Evolutionary conservation across 2,888 invertebrate species (phyloP), one percentile per base, ranked within the genome.

Genomic region (Charanyca ferruginea): DNA sequence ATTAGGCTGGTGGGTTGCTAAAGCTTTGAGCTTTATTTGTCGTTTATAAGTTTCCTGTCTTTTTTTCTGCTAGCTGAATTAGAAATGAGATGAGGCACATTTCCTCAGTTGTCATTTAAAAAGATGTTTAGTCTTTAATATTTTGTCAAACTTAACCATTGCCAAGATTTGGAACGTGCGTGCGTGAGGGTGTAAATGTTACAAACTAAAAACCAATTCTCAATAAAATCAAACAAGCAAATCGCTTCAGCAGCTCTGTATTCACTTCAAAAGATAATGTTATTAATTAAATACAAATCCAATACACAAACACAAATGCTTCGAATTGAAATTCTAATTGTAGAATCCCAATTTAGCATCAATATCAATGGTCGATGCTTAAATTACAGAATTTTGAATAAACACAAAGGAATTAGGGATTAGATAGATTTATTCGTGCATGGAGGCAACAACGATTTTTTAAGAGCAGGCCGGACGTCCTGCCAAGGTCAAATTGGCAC

Each of bases 361-460:
- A 25, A 38, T 66, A 32, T 52, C 61, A 49, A 52, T 62, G 16
- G 53, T 41, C 22, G 51, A 35, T 67, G 41, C 55, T 67, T 51
- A 51, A 58, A 62, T 59, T 52, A 52, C 47, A 16, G 69, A 59
- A 73, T 52, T 55, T 23, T n/a, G 70, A 70, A 76, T 54, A 64
- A 68, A 73, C 52, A 79, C 77, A 71, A 70, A 73, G 66, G 65
- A 68, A 69, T 51, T 45, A 42, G 41, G 20, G 45, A 69, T 48
- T 42, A 49, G 48, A 75, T 62, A 49, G 48, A 75, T 62, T 58
- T 65, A 77, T 74, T 76, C 81, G 71, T 82, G 85, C 85, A 81
- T 85, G 69, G 83, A 87, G 79, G 88, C 87, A 73, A 77, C 71
- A 53, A 16, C 18, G 25, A 18, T 42, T 9, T 57, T 75, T 68